Percentiles rank a stretch among this genome's conserved stretches.
phyloP scores from a whole-genome alignment of 2,888 invertebrate species.

The Lymantria monacha region DNA sequence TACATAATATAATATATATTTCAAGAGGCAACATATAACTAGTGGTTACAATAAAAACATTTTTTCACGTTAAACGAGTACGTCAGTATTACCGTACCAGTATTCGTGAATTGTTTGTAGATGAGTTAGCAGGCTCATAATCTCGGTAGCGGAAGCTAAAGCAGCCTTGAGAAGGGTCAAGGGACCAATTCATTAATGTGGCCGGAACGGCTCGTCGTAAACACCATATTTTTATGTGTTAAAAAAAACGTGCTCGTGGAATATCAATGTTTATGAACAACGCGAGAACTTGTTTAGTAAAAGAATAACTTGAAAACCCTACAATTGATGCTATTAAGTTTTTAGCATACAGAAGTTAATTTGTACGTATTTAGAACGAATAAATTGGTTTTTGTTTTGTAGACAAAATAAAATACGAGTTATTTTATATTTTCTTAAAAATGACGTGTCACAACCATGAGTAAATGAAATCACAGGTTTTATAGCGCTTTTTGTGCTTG shows the following conservation, averaged over 20 bases:
- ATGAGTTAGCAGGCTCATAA: constrained; percentile 8
- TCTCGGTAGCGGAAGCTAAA: constrained; percentile 23
- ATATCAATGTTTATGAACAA: not conserved
- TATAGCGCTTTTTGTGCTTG: too few species aligned
- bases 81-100: not conserved
- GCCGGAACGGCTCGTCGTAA: constrained; percentile 6
- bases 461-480: too few species aligned
- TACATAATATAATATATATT: too few species aligned
- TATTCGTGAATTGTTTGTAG: constrained; percentile 12
- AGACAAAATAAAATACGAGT: too few species aligned
- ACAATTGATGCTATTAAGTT: not conserved
- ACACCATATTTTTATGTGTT: not conserved
- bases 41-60: not conserved
- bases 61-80: not conserved
- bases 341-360: too few species aligned
- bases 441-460: too few species aligned
- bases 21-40: too few species aligned
- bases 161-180: constrained; percentile 29
- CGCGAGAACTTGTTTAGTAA: not conserved
- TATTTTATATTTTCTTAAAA: too few species aligned
- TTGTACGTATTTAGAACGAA: too few species aligned
- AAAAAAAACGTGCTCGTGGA: constrained; percentile 3
- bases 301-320: not conserved
- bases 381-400: too few species aligned
- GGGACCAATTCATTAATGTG: constrained; percentile 11